Evolutionary conservation across 30 jellyfish, hydroid and myxozoan species (phyloP), one percentile per base, ranked within the genome.

Genomic region (Catostylus mosaicus): DNA sequence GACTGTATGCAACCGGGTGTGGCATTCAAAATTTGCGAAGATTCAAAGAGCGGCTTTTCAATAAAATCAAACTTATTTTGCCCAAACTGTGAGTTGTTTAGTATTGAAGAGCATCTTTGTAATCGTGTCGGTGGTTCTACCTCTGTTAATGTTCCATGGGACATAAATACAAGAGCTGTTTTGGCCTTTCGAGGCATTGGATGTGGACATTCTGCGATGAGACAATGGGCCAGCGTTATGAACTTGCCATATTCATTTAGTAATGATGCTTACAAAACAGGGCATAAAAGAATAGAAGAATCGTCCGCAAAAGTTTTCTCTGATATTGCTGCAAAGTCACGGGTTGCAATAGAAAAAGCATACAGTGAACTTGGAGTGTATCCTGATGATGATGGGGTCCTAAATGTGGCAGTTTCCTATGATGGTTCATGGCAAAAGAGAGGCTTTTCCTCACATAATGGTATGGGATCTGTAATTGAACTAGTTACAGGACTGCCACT

Each of bases 361-460:
- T 37, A 77, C 51, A 27, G 3, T 4, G 81, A 57, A 14, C 29
- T 19, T 57, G 89, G 89, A 11, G 74, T 32, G 69, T 18, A 10
- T 3, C 76, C 85, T 1, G 84, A 80, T 37, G 47, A 64, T 12
- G 82, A n/a, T 0, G 90, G 75, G 3, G 33, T 80, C 9, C 73
- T 80, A 11, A 37, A 67, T 24, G 65, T 80, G 45, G 57, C 90
- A 20, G 86, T 80, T 2, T 80, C 86, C 3, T 80, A n/a, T 80
- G 90, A 80, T 66, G 90, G 84, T 1, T 3, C 90, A 4, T 80
- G 90, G 84, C 90, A 80, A 67, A 64, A 50, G 70, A 40, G 86
- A 64, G 86, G 84, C 10, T 31, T 24, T 64, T 2, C 75, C 20
- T 80, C 90, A 2, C 73, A 80, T 29, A 63, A 80, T 51, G 85